Evolutionary conservation across 2,888 invertebrate species (phyloP), one percentile per base, ranked within the genome.

Genomic region (Trachelus stipa): DNA sequence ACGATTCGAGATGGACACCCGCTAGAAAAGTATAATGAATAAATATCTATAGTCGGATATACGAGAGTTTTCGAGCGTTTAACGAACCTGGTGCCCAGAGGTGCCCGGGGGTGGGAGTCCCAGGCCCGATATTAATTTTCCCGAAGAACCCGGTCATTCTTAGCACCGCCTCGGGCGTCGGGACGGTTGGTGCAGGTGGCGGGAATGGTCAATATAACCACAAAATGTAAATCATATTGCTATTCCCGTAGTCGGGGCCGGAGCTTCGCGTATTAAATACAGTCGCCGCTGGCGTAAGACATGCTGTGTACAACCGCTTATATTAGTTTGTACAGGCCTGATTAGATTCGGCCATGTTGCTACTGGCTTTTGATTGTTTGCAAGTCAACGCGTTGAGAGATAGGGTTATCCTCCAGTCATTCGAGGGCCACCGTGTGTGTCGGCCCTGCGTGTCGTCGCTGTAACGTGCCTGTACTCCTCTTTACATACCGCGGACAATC

Each of bases 141-240:
- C 82, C 77, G 78, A 83, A 79, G 83, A 85, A 86, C 85, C 85
- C 87, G 89, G 88, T 90, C 88, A 89, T 89, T 88, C 87, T 85
- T 85, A 83, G 82, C 80, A 79, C 76, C 78, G 71, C 37, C 71
- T 73, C 83, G 79, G 79, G 77, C 81, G 78, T 81, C 77, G 84
- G 84, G 81, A 79, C 84, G 83, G 85, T 86, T 87, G 91, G 82
- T 91, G 88, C 91, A 91, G 91, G 90, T 91, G 91, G 85, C 89
- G 86, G 86, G 88, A 91, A 91, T 91, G 91, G 91, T 91, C 91
- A 89, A 90, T 91, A 91, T 91, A 88, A 87, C 88, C 86, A 83
- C 87, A 90, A 91, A 91, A 91, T 91, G 91, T 91, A 91, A 91
- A 91, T 91, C 91, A 89, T 89, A 91, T 91, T 90, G 89, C 88